A percentile compares a stretch with the other conserved stretches of the same genome.
Conservation (phyloP, 1,140 invertebrate genomes). For the Charaxes varanes region DNA sequence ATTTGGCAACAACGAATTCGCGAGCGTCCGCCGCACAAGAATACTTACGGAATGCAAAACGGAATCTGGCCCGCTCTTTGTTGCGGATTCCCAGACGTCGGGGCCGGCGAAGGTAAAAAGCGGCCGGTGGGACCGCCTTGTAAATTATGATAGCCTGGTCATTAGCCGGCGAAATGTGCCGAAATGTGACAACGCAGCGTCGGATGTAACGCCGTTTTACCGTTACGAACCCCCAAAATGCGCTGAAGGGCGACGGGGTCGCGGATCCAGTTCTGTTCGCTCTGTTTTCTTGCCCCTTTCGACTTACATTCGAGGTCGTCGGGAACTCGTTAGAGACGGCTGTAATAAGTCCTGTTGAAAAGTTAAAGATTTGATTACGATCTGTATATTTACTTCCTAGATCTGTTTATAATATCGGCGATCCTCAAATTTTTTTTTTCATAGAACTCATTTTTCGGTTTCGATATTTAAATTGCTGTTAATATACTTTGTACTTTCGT, state of each 20-base stretch:
- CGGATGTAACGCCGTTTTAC: conserved; percentile 48
- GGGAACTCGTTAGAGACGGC: conserved; percentile 8
- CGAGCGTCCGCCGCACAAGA: conserved; percentile 43
- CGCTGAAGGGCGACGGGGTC: conserved; percentile 51
- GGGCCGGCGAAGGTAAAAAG: conserved; percentile 59
- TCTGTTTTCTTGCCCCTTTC: conserved; percentile 39
- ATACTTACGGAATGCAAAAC: conserved; percentile 64
- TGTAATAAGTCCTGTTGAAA: conserved; percentile 6
- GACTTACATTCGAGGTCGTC: conserved; percentile 42
- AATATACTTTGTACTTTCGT: no score
- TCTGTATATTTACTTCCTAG: no score
- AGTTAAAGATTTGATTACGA: no score
- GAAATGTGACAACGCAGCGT: conserved; percentile 39
- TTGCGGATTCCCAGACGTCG: conserved; percentile 70
- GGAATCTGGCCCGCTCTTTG: conserved; percentile 60
- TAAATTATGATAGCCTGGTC: conserved; percentile 62
- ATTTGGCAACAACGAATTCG: conserved; percentile 53
- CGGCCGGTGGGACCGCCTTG: conserved; percentile 56
- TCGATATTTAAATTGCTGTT: no score
- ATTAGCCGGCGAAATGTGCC: conserved; percentile 64
- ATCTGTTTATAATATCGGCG: no score
- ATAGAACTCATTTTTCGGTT: no score
- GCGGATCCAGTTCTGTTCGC: conserved; percentile 39
- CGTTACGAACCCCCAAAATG: conserved; percentile 54
- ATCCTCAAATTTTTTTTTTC: conserved; percentile 14